Conservation (phyloP, 1,140 invertebrate genomes). For the Brachionus sp. region DNA sequence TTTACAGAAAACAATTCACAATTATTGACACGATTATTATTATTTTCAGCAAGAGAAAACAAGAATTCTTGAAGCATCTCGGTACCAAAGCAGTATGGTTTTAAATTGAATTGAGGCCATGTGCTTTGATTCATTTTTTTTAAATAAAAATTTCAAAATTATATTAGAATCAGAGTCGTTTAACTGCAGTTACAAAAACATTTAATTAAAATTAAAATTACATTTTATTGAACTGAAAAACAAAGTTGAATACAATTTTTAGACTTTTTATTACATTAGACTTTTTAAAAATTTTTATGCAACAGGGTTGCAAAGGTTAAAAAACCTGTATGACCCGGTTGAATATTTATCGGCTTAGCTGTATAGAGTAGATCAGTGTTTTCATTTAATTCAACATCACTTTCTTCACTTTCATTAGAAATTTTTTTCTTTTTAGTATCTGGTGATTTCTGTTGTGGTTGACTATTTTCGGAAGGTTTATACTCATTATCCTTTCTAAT, state of each 20-base stretch:
- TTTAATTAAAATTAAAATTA: neutral
- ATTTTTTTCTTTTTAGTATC: neutral
- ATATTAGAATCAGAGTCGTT: neutral
- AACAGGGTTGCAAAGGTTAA: constrained; percentile 46
- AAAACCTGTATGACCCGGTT: constrained; percentile 44
- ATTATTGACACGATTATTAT: neutral
- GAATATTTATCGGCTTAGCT: constrained; percentile 18
- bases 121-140: neutral
- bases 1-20: neutral
- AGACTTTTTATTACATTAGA: neutral
- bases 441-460: neutral
- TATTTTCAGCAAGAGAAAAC: neutral
- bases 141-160: neutral
- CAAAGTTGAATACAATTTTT: neutral
- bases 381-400: constrained; percentile 2
- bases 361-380: neutral
- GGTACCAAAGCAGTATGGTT: neutral
- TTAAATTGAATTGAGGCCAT: constrained; percentile 37
- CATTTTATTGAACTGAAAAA: neutral
- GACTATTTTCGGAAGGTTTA: neutral
- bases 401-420: neutral
- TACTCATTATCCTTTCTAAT: neutral
- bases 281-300: constrained; percentile 39
- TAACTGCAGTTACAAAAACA: neutral
- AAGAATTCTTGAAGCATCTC: constrained; percentile 39